Evolutionary conservation across 2,797 vertebrate species (phyloP).

Genomic region (Gephyroberyx darwinii): DNA sequence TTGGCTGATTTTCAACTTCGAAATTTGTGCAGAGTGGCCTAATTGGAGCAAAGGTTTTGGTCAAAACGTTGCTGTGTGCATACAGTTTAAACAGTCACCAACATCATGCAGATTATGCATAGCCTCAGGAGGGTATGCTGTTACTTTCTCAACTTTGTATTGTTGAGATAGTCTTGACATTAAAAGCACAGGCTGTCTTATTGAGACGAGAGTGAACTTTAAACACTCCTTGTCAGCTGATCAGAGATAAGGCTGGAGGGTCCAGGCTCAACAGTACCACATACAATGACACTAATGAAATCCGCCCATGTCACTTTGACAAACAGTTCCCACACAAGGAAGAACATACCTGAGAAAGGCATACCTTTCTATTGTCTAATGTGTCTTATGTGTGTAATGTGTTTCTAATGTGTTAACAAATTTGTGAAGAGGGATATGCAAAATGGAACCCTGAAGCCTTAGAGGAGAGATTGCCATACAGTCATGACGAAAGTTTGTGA

Average conservation of each 20-base stretch:
- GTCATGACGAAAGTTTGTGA: too few species aligned
- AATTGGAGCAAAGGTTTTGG: too few species aligned
- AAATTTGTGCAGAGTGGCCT: too few species aligned
- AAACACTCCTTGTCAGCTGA: constrained; percentile 72
- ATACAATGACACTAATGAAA: background rate
- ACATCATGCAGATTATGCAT: too few species aligned
- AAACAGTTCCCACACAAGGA: constrained; percentile 10
- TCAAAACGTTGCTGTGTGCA: too few species aligned
- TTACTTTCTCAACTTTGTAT: too few species aligned
- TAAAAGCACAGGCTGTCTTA: constrained; percentile 6
- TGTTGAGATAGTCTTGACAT: too few species aligned
- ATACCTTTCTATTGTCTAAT: too few species aligned
- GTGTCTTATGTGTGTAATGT: too few species aligned
- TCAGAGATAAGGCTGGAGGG: constrained; percentile 37
- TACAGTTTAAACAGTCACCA: too few species aligned
- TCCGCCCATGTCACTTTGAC: background rate
- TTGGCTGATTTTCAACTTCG: too few species aligned
- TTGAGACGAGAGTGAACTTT: constrained; percentile 64
- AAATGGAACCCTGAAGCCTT: background rate
- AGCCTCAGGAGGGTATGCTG: too few species aligned
- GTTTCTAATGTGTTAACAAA: background rate
- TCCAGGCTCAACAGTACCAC: constrained; percentile 20
- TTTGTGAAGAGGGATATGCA: constrained; percentile 13
- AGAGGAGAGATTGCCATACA: constrained; percentile 8
- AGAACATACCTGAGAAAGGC: background rate